Evolutionary conservation across 2,113 vertebrate species (phyloP).

Genomic region (Cephalopholis sonnerati): DNA sequence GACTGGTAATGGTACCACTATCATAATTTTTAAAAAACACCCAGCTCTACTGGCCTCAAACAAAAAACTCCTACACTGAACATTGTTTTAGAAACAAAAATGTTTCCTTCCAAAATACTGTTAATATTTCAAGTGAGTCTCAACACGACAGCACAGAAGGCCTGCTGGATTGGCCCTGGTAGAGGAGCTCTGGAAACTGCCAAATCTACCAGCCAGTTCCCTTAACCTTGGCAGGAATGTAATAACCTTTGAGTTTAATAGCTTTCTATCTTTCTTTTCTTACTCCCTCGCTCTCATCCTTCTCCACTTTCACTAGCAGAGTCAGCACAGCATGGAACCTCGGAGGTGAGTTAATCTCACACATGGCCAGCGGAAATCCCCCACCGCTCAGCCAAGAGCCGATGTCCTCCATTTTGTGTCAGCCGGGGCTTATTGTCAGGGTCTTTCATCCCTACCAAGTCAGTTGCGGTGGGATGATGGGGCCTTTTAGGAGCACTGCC

Average conservation of each 20-base stretch:
- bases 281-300: conserved; percentile 16
- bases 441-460: conserved; percentile 59
- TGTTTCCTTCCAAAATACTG: background rate
- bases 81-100: background rate
- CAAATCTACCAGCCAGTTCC: conserved; percentile 40
- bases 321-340: conserved; percentile 53
- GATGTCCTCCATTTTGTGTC: conserved; percentile 65
- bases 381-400: conserved; percentile 31
- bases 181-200: conserved; percentile 8
- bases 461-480: conserved; percentile 43
- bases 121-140: conserved; percentile 10
- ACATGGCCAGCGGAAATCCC: conserved; percentile 58
- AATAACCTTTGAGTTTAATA: conserved; percentile 57
- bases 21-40: too few relatives aligned
- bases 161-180: background rate
- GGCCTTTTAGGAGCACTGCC: conserved; percentile 35
- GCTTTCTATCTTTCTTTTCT: conserved; percentile 25
- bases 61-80: background rate
- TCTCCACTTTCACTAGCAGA: conserved; percentile 28
- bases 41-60: background rate
- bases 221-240: conserved; percentile 47
- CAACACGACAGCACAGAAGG: background rate
- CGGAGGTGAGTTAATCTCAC: conserved; percentile 65
- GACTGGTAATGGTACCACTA: too few relatives aligned
- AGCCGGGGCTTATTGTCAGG: conserved; percentile 37